Evolutionary conservation across 1,140 invertebrate genomes (phyloP).

Genomic region (Diachasmimorpha longicaudata): DNA sequence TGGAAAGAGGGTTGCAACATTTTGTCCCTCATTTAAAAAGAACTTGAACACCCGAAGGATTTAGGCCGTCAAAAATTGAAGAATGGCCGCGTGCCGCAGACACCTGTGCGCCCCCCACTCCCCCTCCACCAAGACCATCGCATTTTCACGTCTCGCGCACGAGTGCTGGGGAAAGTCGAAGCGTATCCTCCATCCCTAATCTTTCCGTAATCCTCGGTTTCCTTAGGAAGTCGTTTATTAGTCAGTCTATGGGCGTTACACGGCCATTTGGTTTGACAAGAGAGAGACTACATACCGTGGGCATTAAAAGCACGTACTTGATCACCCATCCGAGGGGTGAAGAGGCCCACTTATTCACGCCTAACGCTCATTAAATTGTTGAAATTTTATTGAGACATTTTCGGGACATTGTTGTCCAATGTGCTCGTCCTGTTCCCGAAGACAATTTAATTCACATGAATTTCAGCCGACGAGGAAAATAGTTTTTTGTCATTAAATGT

Average conservation of each 20-base stretch:
- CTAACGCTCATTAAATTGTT: neutral
- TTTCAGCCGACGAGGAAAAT: no score
- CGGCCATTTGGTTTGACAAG: conserved; percentile 4
- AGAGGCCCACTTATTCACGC: neutral
- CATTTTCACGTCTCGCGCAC: neutral
- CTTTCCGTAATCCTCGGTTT: conserved; percentile 58
- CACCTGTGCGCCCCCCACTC: conserved; percentile 41
- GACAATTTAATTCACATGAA: neutral
- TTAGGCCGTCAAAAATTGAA: neutral
- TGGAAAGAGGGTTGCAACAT: no score
- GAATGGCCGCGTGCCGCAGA: conserved; percentile 34
- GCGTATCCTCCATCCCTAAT: conserved; percentile 48
- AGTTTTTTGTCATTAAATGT: neutral
- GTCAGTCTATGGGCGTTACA: conserved; percentile 36
- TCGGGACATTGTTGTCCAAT: neutral
- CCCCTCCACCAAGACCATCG: neutral
- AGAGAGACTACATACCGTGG: neutral
- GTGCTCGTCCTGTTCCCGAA: neutral
- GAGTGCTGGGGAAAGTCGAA: conserved; percentile 34
- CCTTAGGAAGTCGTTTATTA: conserved; percentile 64
- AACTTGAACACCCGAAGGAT: conserved; percentile 20
- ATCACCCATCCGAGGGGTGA: conserved; percentile 16
- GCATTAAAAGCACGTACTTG: conserved; percentile 31
- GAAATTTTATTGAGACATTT: neutral
- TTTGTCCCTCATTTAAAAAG: neutral